Percentiles rank a stretch among this genome's conserved stretches.
phyloP scores from a whole-genome alignment of 2,888 invertebrate genomes.

The Dinocampus coccinellae region DNA sequence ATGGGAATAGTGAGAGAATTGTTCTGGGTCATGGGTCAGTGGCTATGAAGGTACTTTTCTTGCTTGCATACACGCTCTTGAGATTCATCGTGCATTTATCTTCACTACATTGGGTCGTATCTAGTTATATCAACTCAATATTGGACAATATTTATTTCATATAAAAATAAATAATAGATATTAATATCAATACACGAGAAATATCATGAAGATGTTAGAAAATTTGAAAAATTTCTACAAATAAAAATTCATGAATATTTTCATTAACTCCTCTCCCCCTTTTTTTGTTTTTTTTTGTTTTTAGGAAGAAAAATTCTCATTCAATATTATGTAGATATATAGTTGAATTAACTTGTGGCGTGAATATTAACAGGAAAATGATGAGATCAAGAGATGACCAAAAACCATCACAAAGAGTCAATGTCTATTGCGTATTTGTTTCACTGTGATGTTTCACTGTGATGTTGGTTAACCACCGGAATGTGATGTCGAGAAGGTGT shows the following conservation, averaged over 20 bases:
- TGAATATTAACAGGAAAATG: neutral
- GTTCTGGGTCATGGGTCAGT: conserved; percentile 62
- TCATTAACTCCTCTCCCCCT: too few species aligned
- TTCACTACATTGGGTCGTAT: neutral
- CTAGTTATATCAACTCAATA: neutral
- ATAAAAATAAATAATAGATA: neutral
- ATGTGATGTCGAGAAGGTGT: conserved; percentile 39
- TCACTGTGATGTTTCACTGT: conserved; percentile 7
- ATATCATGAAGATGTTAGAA: too few species aligned
- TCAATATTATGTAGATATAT: neutral
- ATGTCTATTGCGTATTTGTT: neutral
- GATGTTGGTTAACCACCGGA: conserved; percentile 45
- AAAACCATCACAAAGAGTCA: neutral
- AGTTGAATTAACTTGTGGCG: neutral
- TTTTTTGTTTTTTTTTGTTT: too few species aligned
- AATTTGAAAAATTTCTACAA: neutral
- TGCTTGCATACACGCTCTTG: conserved; percentile 47
- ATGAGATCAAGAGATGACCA: conserved; percentile 1
- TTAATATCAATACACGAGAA: neutral
- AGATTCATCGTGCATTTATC: conserved; percentile 54
- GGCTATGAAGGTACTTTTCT: conserved; percentile 62
- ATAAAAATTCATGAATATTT: too few species aligned
- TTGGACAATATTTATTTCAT: neutral
- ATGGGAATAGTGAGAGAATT: conserved; percentile 56
- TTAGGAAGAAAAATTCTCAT: too few species aligned